Percentiles rank a stretch among this genome's conserved stretches.
Conservation (phyloP, 2,888 invertebrate genomes). For the Exocentrus adspersus region DNA sequence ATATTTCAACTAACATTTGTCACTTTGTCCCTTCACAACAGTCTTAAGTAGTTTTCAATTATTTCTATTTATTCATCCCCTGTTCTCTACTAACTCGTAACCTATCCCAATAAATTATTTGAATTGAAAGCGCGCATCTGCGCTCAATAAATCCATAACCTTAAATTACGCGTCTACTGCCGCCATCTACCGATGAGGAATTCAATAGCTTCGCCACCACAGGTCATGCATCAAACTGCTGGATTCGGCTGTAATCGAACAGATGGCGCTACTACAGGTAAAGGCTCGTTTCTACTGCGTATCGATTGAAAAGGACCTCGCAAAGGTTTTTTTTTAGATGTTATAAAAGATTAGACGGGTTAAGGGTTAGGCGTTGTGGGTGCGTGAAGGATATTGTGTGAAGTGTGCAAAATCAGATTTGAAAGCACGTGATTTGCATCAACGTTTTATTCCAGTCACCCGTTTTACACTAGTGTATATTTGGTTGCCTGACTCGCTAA, state of each 20-base stretch:
- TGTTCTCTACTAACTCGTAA: too few species aligned
- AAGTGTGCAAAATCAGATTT: too few species aligned
- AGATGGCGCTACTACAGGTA: constrained; percentile 16
- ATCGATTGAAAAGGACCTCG: neutral
- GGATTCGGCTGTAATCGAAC: neutral
- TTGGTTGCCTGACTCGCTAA: too few species aligned
- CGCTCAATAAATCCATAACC: neutral
- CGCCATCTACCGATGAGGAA: neutral
- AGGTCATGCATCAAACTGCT: neutral
- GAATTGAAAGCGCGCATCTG: too few species aligned
- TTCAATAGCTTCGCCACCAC: neutral
- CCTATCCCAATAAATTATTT: neutral
- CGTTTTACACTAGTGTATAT: too few species aligned
- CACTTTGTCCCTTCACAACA: too few species aligned
- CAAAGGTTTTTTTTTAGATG: constrained; percentile 2
- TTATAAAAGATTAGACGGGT: constrained; percentile 12
- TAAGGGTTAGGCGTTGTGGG: neutral
- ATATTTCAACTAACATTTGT: constrained; percentile 51
- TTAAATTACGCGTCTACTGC: neutral
- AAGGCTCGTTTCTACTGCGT: neutral
- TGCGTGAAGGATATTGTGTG: too few species aligned
- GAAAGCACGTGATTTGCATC: too few species aligned
- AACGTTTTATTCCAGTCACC: too few species aligned
- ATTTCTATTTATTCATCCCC: too few species aligned
- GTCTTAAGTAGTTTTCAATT: too few species aligned